Percentiles rank a stretch among this genome's conserved stretches.
Evolutionary conservation across 2,113 vertebrate species (phyloP).

Genomic region (Colius striatus): DNA sequence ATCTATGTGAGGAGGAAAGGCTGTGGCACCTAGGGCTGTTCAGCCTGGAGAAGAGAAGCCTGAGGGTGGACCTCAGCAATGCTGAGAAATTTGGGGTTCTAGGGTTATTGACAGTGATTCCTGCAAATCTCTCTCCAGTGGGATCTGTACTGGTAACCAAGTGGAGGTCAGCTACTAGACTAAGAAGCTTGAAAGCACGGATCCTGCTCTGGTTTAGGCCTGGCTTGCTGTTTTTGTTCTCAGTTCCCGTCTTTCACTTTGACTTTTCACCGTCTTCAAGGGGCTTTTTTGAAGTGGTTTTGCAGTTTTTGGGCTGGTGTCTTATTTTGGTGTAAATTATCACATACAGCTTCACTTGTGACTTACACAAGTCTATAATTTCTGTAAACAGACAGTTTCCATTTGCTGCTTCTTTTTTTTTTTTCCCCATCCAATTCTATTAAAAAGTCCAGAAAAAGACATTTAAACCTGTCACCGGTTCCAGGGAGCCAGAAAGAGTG

Average conservation of each 20-base stretch:
- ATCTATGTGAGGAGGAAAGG: no score
- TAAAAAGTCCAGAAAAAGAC: neutral
- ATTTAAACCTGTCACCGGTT: neutral
- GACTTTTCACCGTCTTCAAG: neutral
- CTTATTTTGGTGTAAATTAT: neutral
- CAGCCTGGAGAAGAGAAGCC: no score
- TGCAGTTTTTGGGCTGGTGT: fast-evolving
- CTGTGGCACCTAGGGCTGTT: no score
- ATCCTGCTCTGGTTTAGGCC: neutral
- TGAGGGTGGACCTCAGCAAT: no score
- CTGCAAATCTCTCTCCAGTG: neutral
- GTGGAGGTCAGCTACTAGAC: fast-evolving
- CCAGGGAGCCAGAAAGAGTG: neutral
- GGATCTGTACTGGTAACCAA: fast-evolving
- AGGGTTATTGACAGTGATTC: neutral
- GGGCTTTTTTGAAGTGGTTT: conserved; percentile 64
- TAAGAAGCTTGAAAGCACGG: neutral
- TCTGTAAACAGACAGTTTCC: conserved; percentile 2
- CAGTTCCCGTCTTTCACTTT: conserved; percentile 41
- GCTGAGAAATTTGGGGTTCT: no score
- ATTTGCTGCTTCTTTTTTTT: neutral
- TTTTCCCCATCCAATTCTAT: neutral
- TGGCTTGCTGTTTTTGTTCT: neutral
- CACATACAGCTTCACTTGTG: neutral
- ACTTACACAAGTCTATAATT: neutral